Evolutionary conservation across 2,888 invertebrate species (phyloP), one percentile per base, ranked within the genome.

Genomic region (Cephus spinipes): DNA sequence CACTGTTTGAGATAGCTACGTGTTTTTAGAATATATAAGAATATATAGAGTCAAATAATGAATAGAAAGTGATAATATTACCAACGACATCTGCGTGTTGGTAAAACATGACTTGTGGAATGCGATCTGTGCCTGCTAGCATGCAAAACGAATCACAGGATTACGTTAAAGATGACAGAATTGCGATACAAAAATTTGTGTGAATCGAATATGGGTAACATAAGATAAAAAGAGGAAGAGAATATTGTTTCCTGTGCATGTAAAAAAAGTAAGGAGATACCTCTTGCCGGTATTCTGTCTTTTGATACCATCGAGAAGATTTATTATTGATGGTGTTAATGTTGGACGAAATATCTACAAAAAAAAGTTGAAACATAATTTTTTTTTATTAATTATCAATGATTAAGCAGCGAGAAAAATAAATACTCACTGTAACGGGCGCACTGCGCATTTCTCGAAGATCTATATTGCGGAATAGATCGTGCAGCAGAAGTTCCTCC

Each of bases 391-490:
- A 55, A 23, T 55, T 23, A 55, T 23, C 55, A 55, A 55, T 74
- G 74, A 35, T 30, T 35, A 35, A 12, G 35, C 12, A 31, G 4
- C 12, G 31, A 32, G 71, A 23, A 55, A 55, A 31, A 31, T 2
- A 32, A 32, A 30, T 69, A 74, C 93, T 93, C 91, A 96, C 96
- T 89, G 95, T 95, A 85, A 96, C 94, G 86, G 96, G 96, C 77
- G 96, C 95, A 73, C 97, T 96, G 89, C 96, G 94, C 94, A 98
- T 94, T 93, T 98, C 98, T 76, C 97, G 94, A 81, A 98, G 94
- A 92, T 97, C 97, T 81, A 98, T 97, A 90, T 96, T 96, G 85
- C 97, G 93, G 92, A 98, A 98, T 84, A 98, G 94, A 89, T 97
- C 97, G 88, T 96, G 96, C 76, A 96, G 93, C 78, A 96, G 93